Conservation (phyloP, 2,113 vertebrate species). For the Takifugu bimaculatus region DNA sequence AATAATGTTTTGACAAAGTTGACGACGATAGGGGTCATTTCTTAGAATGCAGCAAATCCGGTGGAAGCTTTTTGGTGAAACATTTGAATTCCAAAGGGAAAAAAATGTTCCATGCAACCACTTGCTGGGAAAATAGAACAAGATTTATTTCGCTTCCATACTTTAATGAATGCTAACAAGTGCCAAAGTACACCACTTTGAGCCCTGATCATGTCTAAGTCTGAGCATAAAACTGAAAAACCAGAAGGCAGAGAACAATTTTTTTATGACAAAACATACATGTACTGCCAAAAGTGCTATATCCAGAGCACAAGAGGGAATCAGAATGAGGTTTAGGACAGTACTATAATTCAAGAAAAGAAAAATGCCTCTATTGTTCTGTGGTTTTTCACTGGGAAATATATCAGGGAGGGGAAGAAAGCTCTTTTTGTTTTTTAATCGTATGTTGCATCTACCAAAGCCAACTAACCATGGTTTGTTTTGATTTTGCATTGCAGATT, state of each 20-base stretch:
- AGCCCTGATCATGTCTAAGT: conserved; percentile 27
- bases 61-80: neutral
- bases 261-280: conserved; percentile 8
- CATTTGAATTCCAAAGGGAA: conserved; percentile 5
- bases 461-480: conserved; percentile 47
- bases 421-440: conserved; percentile 19
- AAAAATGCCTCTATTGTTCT: conserved; percentile 33
- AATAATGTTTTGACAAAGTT: neutral
- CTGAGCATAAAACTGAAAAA: conserved; percentile 16
- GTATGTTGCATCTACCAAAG: conserved; percentile 26
- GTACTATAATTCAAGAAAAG: conserved; percentile 9
- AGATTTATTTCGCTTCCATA: conserved; percentile 21
- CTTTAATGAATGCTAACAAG: conserved; percentile 42
- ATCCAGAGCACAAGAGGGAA: conserved; percentile 10
- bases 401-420: neutral
- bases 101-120: conserved; percentile 3
- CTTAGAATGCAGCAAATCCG: too few relatives aligned
- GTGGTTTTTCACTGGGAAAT: conserved; percentile 2
- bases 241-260: conserved; percentile 23
- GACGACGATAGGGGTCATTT: neutral
- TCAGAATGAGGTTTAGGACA: conserved; percentile 11
- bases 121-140: conserved; percentile 1
- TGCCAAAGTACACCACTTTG: conserved; percentile 32
- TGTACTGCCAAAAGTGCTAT: conserved; percentile 3
- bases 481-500: conserved; percentile 43